These are phyloP conservation scores for Lutjanus erythropterus DNA, from an alignment of 2,113 vertebrate genomes.

Conservation along the genomic window DNA sequence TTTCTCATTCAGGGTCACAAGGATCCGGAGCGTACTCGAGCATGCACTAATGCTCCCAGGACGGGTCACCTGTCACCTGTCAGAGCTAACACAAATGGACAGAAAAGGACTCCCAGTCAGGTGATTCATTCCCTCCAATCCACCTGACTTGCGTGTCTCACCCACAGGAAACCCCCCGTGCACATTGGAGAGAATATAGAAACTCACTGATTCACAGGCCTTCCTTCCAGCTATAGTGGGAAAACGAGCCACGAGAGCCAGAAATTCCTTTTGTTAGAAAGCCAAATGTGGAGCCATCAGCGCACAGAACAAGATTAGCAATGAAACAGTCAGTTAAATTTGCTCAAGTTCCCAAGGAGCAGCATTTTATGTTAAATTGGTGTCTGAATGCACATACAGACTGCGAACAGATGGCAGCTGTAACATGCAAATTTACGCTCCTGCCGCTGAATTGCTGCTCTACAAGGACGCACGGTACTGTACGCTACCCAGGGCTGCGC, in stretches of 20 bases:
- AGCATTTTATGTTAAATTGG: constrained; percentile 44
- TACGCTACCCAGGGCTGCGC: constrained; percentile 21
- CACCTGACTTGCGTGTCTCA: constrained; percentile 22
- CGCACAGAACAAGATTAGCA: constrained; percentile 43
- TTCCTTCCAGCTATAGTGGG: not conserved
- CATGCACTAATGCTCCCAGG: constrained; percentile 8
- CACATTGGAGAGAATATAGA: constrained; percentile 38
- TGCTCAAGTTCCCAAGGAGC: constrained; percentile 44
- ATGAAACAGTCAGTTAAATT: constrained; percentile 54
- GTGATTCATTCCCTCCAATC: constrained; percentile 9
- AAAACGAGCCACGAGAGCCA: constrained; percentile 31
- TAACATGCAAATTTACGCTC: constrained; percentile 51
- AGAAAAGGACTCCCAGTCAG: constrained; percentile 23
- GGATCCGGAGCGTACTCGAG: not conserved
- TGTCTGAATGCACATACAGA: constrained; percentile 37
- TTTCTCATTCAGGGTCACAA: constrained; percentile 12
- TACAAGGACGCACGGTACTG: constrained; percentile 34
- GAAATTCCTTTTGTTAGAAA: constrained; percentile 30
- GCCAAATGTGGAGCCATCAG: constrained; percentile 41
- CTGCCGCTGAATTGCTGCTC: constrained; percentile 31
- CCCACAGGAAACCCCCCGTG: not conserved
- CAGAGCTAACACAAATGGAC: constrained; percentile 14
- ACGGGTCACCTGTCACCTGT: constrained; percentile 18
- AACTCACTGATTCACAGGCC: not conserved
- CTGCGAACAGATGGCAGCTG: constrained; percentile 56